These are phyloP conservation scores for Drosophila miranda DNA, from an alignment of 1,140 invertebrate genomes.

Conservation along the genomic window DNA sequence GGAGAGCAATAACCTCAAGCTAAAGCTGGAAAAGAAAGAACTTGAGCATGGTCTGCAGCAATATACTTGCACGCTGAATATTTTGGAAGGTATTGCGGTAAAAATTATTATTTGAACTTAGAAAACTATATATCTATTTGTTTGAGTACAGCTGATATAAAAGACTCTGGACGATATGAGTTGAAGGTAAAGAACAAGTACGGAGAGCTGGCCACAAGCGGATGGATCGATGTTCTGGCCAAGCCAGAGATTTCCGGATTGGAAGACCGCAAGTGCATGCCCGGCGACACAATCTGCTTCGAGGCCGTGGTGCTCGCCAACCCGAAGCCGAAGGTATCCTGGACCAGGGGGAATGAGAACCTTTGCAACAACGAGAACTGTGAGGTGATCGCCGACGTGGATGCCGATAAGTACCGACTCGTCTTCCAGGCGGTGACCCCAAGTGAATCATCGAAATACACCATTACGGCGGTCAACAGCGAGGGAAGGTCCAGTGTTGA, in stretches of 20 bases:
- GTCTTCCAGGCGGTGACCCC: slow-evolving; percentile 87
- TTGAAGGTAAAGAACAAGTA: slow-evolving; percentile 91
- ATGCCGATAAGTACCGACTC: slow-evolving; percentile 84
- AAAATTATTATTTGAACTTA: slow-evolving; percentile 2
- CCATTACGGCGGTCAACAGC: slow-evolving; percentile 88
- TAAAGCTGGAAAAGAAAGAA: slow-evolving; percentile 85
- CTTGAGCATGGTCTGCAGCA: slow-evolving; percentile 89
- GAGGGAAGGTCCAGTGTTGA: slow-evolving; percentile 88
- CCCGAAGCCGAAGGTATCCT: slow-evolving; percentile 90
- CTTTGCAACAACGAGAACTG: slow-evolving; percentile 81
- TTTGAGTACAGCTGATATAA: slow-evolving; percentile 84
- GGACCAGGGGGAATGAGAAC: slow-evolving; percentile 84
- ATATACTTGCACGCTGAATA: slow-evolving; percentile 87
- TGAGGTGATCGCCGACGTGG: slow-evolving; percentile 81
- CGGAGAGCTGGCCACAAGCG: slow-evolving; percentile 87
- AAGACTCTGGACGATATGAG: slow-evolving; percentile 91
- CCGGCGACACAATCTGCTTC: slow-evolving; percentile 88
- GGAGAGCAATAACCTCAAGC: slow-evolving; percentile 78
- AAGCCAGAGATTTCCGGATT: slow-evolving; percentile 89
- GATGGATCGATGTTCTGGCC: slow-evolving; percentile 88
- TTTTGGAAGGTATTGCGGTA: slow-evolving; percentile 84
- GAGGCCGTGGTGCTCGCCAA: slow-evolving; percentile 89
- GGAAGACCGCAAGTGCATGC: slow-evolving; percentile 88
- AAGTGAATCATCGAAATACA: slow-evolving; percentile 92
- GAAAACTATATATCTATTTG: background rate